phyloP scores from a whole-genome alignment of 2,888 invertebrate genomes.

The Tipula confusa region DNA sequence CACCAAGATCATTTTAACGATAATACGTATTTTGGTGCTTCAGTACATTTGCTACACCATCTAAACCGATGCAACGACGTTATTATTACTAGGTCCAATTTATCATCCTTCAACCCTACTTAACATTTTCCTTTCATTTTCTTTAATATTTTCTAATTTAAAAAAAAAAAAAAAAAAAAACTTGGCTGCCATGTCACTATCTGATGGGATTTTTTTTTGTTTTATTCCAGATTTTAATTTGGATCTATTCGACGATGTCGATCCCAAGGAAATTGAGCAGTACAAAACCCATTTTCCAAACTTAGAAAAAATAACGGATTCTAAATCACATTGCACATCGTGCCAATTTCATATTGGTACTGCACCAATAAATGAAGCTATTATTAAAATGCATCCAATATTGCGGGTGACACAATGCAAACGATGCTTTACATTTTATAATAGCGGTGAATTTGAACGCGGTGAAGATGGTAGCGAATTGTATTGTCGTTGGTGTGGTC shows the following conservation, averaged over 20 bases:
- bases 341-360: conserved; percentile 73
- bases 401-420: conserved; percentile 67
- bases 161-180: conserved; percentile 25
- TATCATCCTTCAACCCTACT: neutral
- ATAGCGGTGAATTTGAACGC: conserved; percentile 75
- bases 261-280: conserved; percentile 53
- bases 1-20: neutral
- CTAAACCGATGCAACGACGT: neutral
- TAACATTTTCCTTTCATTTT: neutral
- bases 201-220: conserved; percentile 21
- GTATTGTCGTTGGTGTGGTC: conserved; percentile 80
- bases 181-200: neutral
- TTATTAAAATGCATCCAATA: conserved; percentile 69
- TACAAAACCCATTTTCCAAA: conserved; percentile 56
- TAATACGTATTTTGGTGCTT: neutral
- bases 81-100: neutral
- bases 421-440: conserved; percentile 70
- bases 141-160: neutral
- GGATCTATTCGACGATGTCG: conserved; percentile 55
- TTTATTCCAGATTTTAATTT: conserved; percentile 40
- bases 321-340: conserved; percentile 65
- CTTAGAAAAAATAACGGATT: conserved; percentile 56
- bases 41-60: conserved; percentile 3
- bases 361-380: conserved; percentile 58
- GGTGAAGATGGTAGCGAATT: conserved; percentile 79